Evolutionary conservation across 2,113 vertebrate genomes (phyloP).

Genomic region (Anseranas semipalmata): DNA sequence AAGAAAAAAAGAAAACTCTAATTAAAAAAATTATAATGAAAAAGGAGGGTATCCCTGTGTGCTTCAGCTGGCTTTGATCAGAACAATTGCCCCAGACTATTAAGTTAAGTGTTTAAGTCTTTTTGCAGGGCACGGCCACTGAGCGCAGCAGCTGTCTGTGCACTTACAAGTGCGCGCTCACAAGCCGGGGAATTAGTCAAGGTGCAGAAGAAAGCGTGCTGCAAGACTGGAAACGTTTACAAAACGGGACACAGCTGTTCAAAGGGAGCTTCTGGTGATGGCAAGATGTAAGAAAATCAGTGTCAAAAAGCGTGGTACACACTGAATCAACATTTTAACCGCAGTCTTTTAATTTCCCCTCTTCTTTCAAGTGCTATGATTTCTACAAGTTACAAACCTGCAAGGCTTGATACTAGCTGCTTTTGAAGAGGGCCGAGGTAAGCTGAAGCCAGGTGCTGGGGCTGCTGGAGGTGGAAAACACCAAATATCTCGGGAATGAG

Average conservation of each 20-base stretch:
- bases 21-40: background rate
- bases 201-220: background rate
- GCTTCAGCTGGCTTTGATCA: background rate
- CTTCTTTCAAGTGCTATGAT: background rate
- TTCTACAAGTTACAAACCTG: background rate
- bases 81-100: background rate
- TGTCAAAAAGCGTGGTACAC: background rate
- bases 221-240: background rate
- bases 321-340: background rate
- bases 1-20: background rate
- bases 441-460: background rate
- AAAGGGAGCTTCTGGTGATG: background rate
- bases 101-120: background rate
- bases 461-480: background rate
- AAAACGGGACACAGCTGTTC: background rate
- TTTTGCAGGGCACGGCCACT: background rate
- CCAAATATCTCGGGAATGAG: background rate
- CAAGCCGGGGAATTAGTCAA: background rate
- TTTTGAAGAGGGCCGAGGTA: background rate
- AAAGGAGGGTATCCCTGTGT: background rate
- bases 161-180: background rate
- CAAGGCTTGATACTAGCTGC: accelerated
- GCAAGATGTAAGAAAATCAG: background rate
- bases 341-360: background rate
- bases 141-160: background rate